Percentiles rank a stretch among this genome's conserved stretches.
phyloP scores from a whole-genome alignment of 2,888 invertebrate genomes.

The Eulithis testata region DNA sequence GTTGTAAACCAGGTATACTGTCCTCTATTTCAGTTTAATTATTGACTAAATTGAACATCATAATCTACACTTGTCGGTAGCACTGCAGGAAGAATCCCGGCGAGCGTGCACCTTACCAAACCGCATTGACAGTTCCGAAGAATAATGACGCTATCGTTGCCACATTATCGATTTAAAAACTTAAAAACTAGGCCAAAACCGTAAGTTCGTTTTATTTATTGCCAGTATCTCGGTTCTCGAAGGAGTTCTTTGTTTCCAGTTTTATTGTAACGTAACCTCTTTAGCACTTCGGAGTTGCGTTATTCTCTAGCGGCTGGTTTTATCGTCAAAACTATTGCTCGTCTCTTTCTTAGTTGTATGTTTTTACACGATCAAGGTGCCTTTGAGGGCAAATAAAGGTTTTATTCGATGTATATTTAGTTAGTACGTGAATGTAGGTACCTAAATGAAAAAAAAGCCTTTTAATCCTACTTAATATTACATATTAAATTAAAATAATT shows the following conservation, averaged over 20 bases:
- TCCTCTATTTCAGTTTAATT: no score
- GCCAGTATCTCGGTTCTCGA: conserved; percentile 28
- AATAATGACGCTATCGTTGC: conserved; percentile 52
- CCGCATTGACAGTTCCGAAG: conserved; percentile 51
- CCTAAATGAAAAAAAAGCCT: no score
- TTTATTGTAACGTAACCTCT: conserved; percentile 34
- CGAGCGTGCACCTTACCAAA: conserved; percentile 54
- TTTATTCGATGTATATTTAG: neutral
- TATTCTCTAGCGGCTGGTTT: conserved; percentile 27
- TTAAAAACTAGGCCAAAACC: conserved; percentile 39
- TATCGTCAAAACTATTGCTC: conserved; percentile 21
- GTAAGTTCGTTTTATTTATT: conserved; percentile 39
- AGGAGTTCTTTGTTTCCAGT: conserved; percentile 30
- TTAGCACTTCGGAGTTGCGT: conserved; percentile 36
- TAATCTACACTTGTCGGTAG: no score
- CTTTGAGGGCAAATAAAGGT: neutral
- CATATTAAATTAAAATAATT: no score
- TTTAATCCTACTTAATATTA: no score
- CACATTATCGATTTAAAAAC: conserved; percentile 51
- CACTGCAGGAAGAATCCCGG: conserved; percentile 46
- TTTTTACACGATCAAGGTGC: neutral
- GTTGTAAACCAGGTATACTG: no score
- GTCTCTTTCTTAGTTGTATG: conserved; percentile 8
- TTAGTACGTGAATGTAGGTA: no score
- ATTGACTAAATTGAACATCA: no score